Percentiles rank a stretch among this genome's conserved stretches.
These are phyloP conservation scores for Cacoxenus indagator DNA, from an alignment of 2,888 invertebrate species.

Conservation along the genomic window DNA sequence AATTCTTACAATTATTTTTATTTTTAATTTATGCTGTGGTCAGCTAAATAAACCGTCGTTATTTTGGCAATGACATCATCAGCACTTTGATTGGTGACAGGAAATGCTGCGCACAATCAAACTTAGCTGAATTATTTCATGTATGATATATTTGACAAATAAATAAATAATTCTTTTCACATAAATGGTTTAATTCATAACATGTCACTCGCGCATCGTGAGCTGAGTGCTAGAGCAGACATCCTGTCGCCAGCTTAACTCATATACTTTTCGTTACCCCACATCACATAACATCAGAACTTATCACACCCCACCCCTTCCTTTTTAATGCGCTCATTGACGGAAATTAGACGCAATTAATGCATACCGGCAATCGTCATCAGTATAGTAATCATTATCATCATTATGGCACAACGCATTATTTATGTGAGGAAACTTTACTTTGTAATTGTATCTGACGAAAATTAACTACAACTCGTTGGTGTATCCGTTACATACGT, in stretches of 20 bases:
- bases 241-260: background rate
- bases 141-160: background rate
- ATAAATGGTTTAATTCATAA: background rate
- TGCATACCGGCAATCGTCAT: background rate
- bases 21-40: background rate
- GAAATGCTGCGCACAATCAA: too few species aligned
- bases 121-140: slow-evolving; percentile 6
- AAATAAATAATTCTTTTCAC: background rate
- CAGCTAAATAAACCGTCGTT: background rate
- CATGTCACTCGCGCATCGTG: background rate
- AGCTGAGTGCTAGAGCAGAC: background rate
- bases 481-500: background rate
- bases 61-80: background rate
- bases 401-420: background rate
- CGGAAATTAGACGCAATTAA: background rate
- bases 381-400: background rate
- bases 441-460: slow-evolving; percentile 26
- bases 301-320: background rate
- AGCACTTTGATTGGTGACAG: background rate
- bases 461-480: background rate
- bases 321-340: background rate
- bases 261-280: background rate
- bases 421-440: slow-evolving; percentile 41
- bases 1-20: background rate
- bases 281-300: background rate